Percentiles rank a stretch among this genome's conserved stretches.
Evolutionary conservation across 2,888 invertebrate genomes (phyloP).

Genomic region (Ashinkailepas kermadecensis): DNA sequence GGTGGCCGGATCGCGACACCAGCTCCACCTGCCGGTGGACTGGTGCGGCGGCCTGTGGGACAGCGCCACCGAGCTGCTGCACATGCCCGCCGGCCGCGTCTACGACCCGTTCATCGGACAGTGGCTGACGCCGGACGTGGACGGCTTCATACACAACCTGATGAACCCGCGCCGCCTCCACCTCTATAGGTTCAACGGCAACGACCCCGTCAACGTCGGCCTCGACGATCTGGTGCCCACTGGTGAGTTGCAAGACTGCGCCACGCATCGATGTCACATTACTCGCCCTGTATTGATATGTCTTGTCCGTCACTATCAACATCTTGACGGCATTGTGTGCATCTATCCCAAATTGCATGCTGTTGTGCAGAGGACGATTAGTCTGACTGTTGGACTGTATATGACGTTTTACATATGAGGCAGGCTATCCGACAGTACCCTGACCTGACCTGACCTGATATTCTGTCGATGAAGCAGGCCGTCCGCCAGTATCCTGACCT

Average conservation of each 20-base stretch:
- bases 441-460: no score
- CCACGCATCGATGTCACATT: not conserved
- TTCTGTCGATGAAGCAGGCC: no score
- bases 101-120: conserved; percentile 92
- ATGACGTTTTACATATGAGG: no score
- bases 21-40: conserved; percentile 85
- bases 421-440: no score
- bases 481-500: no score
- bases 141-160: conserved; percentile 59
- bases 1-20: conserved; percentile 89
- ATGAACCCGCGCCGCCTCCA: conserved; percentile 72
- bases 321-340: no score
- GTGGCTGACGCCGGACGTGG: conserved; percentile 93
- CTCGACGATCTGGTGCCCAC: conserved; percentile 30
- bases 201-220: conserved; percentile 75
- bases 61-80: conserved; percentile 80
- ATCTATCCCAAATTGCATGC: no score
- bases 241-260: conserved; percentile 24
- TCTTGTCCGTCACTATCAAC: no score
- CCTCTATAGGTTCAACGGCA: conserved; percentile 82
- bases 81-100: conserved; percentile 83
- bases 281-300: no score
- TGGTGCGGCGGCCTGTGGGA: conserved; percentile 90
- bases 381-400: no score
- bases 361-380: no score